Conservation (phyloP, 2,888 invertebrate species). For the Erebia epiphron region DNA sequence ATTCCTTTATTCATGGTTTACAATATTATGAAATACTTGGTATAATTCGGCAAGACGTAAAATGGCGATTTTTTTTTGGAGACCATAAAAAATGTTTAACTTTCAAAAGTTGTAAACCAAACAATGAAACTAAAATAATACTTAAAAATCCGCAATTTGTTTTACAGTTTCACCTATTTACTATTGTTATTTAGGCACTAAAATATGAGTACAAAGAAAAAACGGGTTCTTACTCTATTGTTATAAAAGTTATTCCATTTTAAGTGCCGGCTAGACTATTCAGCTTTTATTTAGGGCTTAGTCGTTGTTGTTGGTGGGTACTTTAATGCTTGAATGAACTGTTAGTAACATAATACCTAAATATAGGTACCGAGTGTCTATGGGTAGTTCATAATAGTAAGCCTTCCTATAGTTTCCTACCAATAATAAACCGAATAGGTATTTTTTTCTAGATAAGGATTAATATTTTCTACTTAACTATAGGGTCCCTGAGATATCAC, state of each 20-base stretch:
- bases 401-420: no score
- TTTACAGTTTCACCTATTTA: constrained; percentile 19
- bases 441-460: no score
- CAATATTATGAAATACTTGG: no score
- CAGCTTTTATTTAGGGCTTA: constrained; percentile 21
- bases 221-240: constrained; percentile 26
- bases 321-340: not conserved
- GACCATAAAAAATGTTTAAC: no score
- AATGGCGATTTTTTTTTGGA: not conserved
- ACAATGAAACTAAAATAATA: constrained; percentile 5
- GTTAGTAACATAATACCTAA: constrained; percentile 8
- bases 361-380: not conserved
- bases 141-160: constrained; percentile 2
- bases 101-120: not conserved
- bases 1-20: no score
- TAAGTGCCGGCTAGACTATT: constrained; percentile 30
- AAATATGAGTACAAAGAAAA: constrained; percentile 13
- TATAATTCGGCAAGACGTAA: not conserved
- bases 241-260: constrained; percentile 27
- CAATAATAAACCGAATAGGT: no score
- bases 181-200: constrained; percentile 22
- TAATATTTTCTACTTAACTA: no score
- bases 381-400: not conserved
- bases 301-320: not conserved
- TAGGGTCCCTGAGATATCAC: no score